Base-by-base conservation (phyloP, 2,888 invertebrate species). In the Andrena hattorfiana region DNA sequence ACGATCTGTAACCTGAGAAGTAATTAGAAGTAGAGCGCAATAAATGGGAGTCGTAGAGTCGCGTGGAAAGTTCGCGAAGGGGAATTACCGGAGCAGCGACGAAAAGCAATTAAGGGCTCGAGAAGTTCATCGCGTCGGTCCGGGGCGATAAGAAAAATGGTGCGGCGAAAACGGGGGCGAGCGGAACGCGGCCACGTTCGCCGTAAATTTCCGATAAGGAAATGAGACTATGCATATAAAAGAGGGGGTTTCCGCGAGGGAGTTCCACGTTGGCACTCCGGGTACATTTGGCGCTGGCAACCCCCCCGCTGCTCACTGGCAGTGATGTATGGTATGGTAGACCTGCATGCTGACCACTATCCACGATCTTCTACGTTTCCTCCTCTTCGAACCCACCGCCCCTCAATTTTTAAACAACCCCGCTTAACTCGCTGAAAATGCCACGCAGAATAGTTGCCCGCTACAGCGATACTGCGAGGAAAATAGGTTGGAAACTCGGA, bases 181-280 rank as follows among this genome's bases (percentile, higher is more conserved):
- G 30, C 66, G 60, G 35, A 49, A 35, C 23, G 51, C 35, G 16
- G 70, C 48, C 84, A 76, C 84, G 79, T 81, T 74, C 73, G 30
- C 78, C 72, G 89, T 91, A 87, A 91, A 92, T 90, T 91, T 92
- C 90, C 91, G 90, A 92, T 92, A 92, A 93, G 93, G 94, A 93
- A 94, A 94, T 93, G 92, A 92, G 90, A 88, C 93, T 93, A 94
- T 94, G 93, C 93, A 94, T 94, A 93, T 92, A 91, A 93, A 93
- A 92, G 85, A 90, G 90, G 85, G 68, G 85, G 86, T 89, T 91
- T 88, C 84, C 89, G 89, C 75, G 85, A 76, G 87, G 82, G 87
- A 85, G 87, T 88, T 90, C 69, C 87, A 78, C 83, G 88, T 87
- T 85, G 89, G 90, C 88, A 89, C 89, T 88, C 85, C 85, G 83